Conservation (phyloP, 1,140 invertebrate genomes). For the Lucilia sericata region DNA sequence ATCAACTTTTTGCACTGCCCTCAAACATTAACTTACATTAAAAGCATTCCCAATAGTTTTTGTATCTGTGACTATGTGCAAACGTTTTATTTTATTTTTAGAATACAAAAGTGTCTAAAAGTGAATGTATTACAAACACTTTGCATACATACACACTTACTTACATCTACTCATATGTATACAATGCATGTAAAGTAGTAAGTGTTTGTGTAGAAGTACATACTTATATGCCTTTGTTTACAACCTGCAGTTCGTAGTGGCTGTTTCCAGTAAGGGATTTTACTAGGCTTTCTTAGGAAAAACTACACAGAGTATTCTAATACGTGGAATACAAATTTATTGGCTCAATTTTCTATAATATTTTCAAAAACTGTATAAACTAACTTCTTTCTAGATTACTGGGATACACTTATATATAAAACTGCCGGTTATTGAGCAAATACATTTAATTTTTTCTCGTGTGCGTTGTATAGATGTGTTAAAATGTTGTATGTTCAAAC, state of each 20-base stretch:
- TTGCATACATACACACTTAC: slow-evolving; percentile 33
- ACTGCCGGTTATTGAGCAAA: neutral
- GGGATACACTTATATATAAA: too few relatives aligned
- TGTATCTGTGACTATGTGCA: too few relatives aligned
- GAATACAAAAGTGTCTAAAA: slow-evolving; percentile 38
- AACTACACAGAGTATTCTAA: too few relatives aligned
- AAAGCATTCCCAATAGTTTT: neutral
- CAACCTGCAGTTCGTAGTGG: too few relatives aligned
- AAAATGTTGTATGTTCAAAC: neutral
- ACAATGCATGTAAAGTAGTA: neutral
- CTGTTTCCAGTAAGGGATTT: too few relatives aligned
- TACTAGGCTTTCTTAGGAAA: too few relatives aligned
- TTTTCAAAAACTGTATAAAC: too few relatives aligned
- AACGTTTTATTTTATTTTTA: slow-evolving; percentile 49
- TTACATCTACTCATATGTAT: neutral
- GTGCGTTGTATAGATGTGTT: slow-evolving; percentile 27
- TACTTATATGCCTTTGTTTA: neutral
- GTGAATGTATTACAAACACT: slow-evolving; percentile 52
- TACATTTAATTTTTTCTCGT: slow-evolving; percentile 21
- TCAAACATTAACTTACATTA: neutral
- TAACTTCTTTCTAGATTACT: too few relatives aligned
- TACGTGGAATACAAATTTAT: too few relatives aligned
- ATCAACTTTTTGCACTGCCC: too few relatives aligned
- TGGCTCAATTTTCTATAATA: too few relatives aligned
- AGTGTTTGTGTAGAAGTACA: neutral